Evolutionary conservation across 2,888 invertebrate species (phyloP).

Genomic region (Chaetogeoica ovagalla): DNA sequence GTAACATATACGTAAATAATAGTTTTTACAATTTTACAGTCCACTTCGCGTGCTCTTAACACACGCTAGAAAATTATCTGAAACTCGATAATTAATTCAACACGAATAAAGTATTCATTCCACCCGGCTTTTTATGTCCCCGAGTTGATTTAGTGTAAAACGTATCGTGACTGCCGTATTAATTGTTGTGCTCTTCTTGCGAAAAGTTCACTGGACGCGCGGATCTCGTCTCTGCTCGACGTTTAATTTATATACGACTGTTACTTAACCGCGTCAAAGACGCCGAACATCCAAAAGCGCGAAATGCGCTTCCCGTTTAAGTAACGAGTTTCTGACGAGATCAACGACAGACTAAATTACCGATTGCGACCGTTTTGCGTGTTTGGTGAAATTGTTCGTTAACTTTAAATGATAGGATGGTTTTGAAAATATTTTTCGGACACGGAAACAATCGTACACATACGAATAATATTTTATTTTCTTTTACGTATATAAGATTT

Average conservation of each 20-base stretch:
- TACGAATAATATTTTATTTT: too few relatives aligned
- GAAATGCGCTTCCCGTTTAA: constrained; percentile 1
- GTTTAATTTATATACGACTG: constrained; percentile 30
- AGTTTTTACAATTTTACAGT: not conserved
- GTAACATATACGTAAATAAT: not conserved
- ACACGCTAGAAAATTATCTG: not conserved
- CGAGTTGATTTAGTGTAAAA: not conserved
- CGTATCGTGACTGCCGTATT: not conserved
- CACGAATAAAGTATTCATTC: too few relatives aligned
- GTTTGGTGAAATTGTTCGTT: too few relatives aligned
- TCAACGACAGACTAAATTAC: constrained; percentile 10
- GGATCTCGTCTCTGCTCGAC: not conserved
- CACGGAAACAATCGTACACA: too few relatives aligned
- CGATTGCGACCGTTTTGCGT: not conserved
- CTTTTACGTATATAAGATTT: too few relatives aligned
- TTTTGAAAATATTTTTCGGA: too few relatives aligned
- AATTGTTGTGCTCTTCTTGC: too few relatives aligned
- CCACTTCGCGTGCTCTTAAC: not conserved
- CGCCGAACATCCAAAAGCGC: not conserved
- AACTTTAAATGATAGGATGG: too few relatives aligned
- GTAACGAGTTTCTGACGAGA: not conserved
- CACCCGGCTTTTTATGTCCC: too few relatives aligned
- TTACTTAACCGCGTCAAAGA: constrained; percentile 22
- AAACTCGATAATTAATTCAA: too few relatives aligned
- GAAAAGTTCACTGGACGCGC: not conserved